Percentiles rank a stretch among this genome's conserved stretches.
These are phyloP conservation scores for Hyphantria cunea DNA, from an alignment of 1,140 invertebrate genomes.

Conservation along the genomic window DNA sequence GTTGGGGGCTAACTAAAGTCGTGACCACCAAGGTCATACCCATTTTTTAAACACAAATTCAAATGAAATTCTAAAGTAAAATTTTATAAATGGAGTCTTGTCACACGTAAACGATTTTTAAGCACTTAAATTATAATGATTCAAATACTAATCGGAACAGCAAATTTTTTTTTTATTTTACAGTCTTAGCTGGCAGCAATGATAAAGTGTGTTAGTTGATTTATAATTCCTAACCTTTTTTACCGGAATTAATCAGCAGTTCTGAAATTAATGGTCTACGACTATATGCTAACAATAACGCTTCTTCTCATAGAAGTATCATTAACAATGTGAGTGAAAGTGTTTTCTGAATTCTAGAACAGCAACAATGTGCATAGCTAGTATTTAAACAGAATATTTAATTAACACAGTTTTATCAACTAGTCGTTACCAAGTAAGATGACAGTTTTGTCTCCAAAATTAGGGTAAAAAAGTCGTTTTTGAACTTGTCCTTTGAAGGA, in stretches of 20 bases:
- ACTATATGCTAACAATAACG: not conserved
- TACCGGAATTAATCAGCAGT: slow-evolving; percentile 9
- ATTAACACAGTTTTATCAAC: too few relatives aligned
- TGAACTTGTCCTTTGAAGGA: too few relatives aligned
- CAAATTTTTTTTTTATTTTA: not conserved
- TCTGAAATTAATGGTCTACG: slow-evolving; percentile 18
- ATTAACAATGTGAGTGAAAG: slow-evolving; percentile 2
- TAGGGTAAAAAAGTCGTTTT: too few relatives aligned
- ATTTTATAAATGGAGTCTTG: too few relatives aligned
- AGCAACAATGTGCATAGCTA: too few relatives aligned
- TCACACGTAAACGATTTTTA: too few relatives aligned
- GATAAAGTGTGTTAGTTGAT: slow-evolving; percentile 3
- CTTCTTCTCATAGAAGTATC: not conserved
- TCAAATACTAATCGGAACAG: not conserved
- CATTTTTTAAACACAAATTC: not conserved
- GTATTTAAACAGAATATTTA: too few relatives aligned
- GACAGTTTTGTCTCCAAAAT: too few relatives aligned
- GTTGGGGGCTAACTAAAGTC: not conserved
- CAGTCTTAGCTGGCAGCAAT: too few relatives aligned
- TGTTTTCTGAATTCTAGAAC: too few relatives aligned
- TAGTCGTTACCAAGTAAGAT: too few relatives aligned
- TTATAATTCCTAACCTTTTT: slow-evolving; percentile 15
- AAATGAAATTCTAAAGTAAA: too few relatives aligned
- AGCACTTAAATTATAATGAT: not conserved
- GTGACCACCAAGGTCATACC: slow-evolving; percentile 6